These are phyloP conservation scores for Babyrousa celebensis DNA, from an alignment of 2,797 vertebrate species.

Conservation along the genomic window DNA sequence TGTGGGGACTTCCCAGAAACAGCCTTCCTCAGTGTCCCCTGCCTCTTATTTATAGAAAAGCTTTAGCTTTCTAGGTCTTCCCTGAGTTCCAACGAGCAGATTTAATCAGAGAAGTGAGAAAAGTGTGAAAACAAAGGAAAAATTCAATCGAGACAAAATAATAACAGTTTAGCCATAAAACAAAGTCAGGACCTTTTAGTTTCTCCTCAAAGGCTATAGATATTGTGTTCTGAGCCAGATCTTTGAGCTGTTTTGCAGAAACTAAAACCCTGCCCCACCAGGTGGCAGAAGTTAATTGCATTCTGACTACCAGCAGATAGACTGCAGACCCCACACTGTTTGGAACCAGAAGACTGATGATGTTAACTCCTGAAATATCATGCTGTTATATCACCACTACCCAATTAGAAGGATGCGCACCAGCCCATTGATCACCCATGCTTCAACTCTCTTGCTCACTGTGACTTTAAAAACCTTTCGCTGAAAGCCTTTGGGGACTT, in stretches of 20 bases:
- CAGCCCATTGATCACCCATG: not conserved
- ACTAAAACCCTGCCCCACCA: not conserved
- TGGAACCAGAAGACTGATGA: not conserved
- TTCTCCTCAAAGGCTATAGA: not conserved
- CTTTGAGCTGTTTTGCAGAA: not conserved
- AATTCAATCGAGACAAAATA: not conserved
- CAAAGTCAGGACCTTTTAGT: not conserved
- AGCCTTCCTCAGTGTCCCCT: not conserved
- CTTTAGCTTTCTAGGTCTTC: not conserved
- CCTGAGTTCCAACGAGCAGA: not conserved
- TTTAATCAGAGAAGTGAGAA: not conserved
- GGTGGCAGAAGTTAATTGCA: not conserved
- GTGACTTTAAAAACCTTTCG: not conserved
- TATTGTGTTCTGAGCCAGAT: not conserved
- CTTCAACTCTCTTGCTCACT: not conserved
- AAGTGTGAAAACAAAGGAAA: not conserved
- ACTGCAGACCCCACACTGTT: not conserved
- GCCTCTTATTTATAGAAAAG: not conserved
- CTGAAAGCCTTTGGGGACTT: not conserved
- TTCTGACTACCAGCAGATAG: not conserved
- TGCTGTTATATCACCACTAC: not conserved
- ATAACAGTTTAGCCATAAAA: not conserved
- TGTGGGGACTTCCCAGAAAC: not conserved
- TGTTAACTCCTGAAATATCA: not conserved
- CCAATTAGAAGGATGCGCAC: not conserved